phyloP scores from a whole-genome alignment of 2,888 invertebrate genomes.

The Germaria angustata region DNA sequence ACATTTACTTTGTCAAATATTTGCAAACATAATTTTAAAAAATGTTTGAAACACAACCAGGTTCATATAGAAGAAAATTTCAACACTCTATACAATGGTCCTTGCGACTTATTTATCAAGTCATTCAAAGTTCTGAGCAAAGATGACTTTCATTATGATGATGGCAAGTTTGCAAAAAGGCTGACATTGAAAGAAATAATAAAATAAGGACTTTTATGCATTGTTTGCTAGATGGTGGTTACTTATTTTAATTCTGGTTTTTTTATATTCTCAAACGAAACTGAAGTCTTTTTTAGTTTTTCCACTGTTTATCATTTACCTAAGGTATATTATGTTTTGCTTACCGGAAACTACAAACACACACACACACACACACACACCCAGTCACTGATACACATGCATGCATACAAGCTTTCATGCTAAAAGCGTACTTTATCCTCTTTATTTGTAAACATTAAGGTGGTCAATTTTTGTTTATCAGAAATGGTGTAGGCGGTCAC shows the following conservation, averaged over 20 bases:
- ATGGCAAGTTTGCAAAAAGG: not conserved
- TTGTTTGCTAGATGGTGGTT: slow-evolving; percentile 50
- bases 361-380: not conserved
- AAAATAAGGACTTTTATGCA: slow-evolving; percentile 27
- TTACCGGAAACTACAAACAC: slow-evolving; percentile 25
- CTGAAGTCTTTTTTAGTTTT: not conserved
- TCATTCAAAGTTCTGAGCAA: slow-evolving; percentile 32
- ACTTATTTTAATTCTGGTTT: slow-evolving; percentile 55
- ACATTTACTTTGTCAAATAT: not conserved
- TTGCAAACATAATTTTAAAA: not conserved
- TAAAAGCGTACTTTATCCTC: too few relatives aligned
- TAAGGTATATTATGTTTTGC: slow-evolving; percentile 54
- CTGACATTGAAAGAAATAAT: not conserved
- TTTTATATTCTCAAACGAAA: not conserved
- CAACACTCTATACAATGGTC: not conserved
- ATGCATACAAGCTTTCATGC: not conserved
- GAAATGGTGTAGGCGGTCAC: too few relatives aligned
- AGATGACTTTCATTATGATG: not conserved
- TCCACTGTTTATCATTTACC: slow-evolving; percentile 8
- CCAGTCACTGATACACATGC: not conserved
- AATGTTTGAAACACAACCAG: not conserved
- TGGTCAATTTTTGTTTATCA: too few relatives aligned
- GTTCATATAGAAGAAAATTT: slow-evolving; percentile 26
- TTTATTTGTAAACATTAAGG: too few relatives aligned
- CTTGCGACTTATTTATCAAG: slow-evolving; percentile 7